phyloP scores from a whole-genome alignment of 2,888 invertebrate species.

The Drosophila infuscata region DNA sequence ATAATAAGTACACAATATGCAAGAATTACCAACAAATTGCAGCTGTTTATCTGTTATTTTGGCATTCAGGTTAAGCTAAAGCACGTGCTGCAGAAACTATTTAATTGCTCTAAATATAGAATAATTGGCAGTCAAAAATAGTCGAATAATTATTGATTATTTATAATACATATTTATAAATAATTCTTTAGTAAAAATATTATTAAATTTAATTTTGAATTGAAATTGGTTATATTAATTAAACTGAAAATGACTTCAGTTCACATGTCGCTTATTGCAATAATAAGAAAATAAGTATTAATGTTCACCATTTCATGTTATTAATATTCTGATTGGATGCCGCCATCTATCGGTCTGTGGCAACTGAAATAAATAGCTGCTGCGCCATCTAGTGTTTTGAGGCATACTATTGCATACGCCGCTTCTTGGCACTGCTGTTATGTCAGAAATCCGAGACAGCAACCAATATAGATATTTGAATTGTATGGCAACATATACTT shows the following conservation, averaged over 20 bases:
- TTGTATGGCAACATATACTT: background rate
- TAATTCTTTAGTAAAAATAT: background rate
- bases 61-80: background rate
- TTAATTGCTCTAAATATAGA: background rate
- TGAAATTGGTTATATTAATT: no score
- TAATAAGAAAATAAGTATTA: background rate
- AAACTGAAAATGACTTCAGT: background rate
- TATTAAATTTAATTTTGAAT: background rate
- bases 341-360: background rate
- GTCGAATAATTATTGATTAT: no score
- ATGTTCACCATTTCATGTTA: background rate
- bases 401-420: background rate
- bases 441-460: background rate
- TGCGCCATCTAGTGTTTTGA: background rate
- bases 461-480: background rate
- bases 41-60: conserved; percentile 24
- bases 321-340: background rate
- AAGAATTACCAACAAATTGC: conserved; percentile 2
- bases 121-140: no score
- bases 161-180: background rate
- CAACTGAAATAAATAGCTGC: no score
- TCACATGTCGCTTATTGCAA: background rate
- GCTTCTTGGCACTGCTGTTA: background rate
- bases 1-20: conserved; percentile 3
- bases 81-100: conserved; percentile 21